These are phyloP conservation scores for Tyto alba DNA, from an alignment of 2,113 vertebrate species.

Conservation along the genomic window DNA sequence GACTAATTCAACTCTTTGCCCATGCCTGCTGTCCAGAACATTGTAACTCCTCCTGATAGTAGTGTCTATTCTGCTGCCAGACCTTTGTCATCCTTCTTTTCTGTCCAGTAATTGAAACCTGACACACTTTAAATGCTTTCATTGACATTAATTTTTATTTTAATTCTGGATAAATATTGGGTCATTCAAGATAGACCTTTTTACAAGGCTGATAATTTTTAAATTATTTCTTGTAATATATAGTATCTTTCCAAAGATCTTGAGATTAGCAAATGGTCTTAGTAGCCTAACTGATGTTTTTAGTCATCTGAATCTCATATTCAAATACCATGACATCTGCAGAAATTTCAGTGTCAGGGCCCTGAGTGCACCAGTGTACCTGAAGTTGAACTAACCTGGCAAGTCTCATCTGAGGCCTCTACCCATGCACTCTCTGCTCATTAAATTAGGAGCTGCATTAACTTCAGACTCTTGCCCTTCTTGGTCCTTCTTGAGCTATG, in stretches of 20 bases:
- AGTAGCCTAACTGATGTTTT: neutral
- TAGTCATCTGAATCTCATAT: neutral
- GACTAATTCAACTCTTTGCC: neutral
- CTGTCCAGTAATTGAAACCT: neutral
- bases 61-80: neutral
- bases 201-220: neutral
- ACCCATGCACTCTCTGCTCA: fast-evolving
- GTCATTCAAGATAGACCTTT: neutral
- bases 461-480: neutral
- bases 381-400: neutral
- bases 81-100: neutral
- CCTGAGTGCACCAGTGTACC: no score
- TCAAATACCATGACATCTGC: neutral
- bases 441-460: neutral
- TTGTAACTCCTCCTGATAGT: neutral
- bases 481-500: neutral
- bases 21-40: neutral
- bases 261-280: neutral
- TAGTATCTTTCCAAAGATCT: neutral
- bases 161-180: neutral
- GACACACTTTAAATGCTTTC: neutral
- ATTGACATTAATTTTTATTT: neutral
- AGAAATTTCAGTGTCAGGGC: neutral
- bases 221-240: neutral
- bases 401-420: neutral